phyloP scores from a whole-genome alignment of 2,888 invertebrate species.

The Serrognathus titanus region DNA sequence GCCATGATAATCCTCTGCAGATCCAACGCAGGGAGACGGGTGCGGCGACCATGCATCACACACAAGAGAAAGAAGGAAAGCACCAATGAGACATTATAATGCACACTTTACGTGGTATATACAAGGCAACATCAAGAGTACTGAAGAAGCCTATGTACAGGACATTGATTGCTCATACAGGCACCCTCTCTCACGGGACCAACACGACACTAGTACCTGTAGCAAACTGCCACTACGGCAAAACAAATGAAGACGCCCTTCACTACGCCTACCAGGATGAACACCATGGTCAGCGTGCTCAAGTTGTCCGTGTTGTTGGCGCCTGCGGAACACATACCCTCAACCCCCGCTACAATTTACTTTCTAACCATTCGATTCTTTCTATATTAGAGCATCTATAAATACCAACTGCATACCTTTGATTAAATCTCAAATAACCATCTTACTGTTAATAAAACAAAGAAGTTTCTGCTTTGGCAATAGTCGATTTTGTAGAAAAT shows the following conservation, averaged over 20 bases:
- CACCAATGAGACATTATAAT: slow-evolving; percentile 50
- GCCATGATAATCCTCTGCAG: slow-evolving; percentile 93
- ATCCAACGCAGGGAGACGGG: slow-evolving; percentile 46
- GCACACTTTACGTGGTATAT: slow-evolving; percentile 29
- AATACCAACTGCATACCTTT: too few relatives aligned
- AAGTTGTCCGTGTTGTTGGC: slow-evolving; percentile 75
- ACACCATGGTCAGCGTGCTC: slow-evolving; percentile 87
- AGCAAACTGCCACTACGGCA: slow-evolving; percentile 92
- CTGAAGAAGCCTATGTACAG: slow-evolving; percentile 46
- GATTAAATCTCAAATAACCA: too few relatives aligned
- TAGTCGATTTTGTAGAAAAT: too few relatives aligned
- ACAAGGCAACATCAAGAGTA: slow-evolving; percentile 39
- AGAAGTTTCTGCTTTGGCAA: too few relatives aligned
- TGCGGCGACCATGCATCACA: slow-evolving; percentile 55
- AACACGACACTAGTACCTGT: slow-evolving; percentile 67
- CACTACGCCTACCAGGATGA: slow-evolving; percentile 89
- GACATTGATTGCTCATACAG: slow-evolving; percentile 35
- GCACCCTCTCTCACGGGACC: slow-evolving; percentile 29
- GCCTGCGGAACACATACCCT: slow-evolving; percentile 56
- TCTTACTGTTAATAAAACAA: too few relatives aligned
- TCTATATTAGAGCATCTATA: too few relatives aligned
- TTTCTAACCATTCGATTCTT: not conserved
- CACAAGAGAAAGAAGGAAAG: slow-evolving; percentile 57
- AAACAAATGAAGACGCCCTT: slow-evolving; percentile 94
- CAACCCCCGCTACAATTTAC: slow-evolving; percentile 7